Evolutionary conservation across 2,113 vertebrate genomes (phyloP), one percentile per base, ranked within the genome.

Genomic region (Myiopsitta monachus): DNA sequence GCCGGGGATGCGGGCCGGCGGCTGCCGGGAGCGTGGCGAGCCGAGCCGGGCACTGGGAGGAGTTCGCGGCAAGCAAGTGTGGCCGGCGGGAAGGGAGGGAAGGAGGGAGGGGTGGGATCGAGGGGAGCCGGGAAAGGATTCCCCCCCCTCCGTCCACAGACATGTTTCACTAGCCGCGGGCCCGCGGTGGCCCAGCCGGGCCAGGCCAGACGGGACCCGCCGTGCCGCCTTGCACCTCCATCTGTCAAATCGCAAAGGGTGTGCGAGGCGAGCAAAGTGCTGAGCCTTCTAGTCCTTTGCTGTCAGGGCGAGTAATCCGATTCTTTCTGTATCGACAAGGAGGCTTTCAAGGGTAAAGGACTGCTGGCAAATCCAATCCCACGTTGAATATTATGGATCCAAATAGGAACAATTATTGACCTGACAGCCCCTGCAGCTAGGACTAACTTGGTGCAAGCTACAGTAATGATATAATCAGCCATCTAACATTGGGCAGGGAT

Each of bases 81-180:
- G 51, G 51, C 27, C 27, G 51, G 51, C 27, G 15, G 51, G 51
- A 30, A 30, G 27, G 51, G 51, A 52, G 51, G 27, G 27, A 52
- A 52, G 51, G 51, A 28, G 51, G 16, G 51, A 30, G 51, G 27
- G 51, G 51, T 28, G 51, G 27, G 51, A 52, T 30, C 27, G 27
- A 27, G 63, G 43, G n/a, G 54, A 47, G 14, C 55, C 27, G 38
- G 55, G 49, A 27, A 64, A 49, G 64, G 31, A 84, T 64, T 61
- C 26, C 67, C 44, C 39, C 39, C 54, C n/a, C n/a, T n/a, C 10
- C 43, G 5, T 38, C 43, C 18, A 24, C 55, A 77, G 90, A 93
- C 92, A 88, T 92, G 94, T 95, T 97, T 93, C 88, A 87, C 96
- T 94, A 96, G 68, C 69, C 28, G 46, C 8, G 15, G 67, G 67